A percentile compares a stretch with the other conserved stretches of the same genome.
Evolutionary conservation across 2,888 invertebrate genomes (phyloP).

Genomic region (Tricholauxania praeusta): DNA sequence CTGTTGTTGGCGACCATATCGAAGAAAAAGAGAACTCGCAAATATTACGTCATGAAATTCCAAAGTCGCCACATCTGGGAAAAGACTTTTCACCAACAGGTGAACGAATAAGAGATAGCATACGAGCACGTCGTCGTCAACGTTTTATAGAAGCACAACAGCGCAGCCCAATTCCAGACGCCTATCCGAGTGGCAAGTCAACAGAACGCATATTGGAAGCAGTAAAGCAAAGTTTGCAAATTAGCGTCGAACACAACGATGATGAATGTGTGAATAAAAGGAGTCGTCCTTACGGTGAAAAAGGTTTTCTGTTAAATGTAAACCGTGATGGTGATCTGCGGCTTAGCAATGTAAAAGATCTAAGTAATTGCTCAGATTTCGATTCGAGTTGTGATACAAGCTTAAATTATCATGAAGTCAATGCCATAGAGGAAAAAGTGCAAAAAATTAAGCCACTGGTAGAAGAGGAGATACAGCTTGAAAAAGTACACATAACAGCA

Average conservation of each 20-base stretch:
- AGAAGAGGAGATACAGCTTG: conserved; percentile 32
- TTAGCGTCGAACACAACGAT: conserved; percentile 34
- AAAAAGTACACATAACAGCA: conserved; percentile 27
- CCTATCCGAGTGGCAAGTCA: conserved; percentile 33
- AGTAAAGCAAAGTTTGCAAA: conserved; percentile 59
- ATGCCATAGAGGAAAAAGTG: conserved; percentile 47
- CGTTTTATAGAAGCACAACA: conserved; percentile 57
- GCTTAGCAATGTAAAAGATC: conserved; percentile 64
- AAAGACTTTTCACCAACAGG: conserved; percentile 68
- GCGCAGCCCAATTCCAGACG: conserved; percentile 51
- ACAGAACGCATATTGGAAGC: conserved; percentile 61
- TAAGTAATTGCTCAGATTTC: conserved; percentile 67
- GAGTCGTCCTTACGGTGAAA: conserved; percentile 64
- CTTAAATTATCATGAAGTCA: conserved; percentile 65
- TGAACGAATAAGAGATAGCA: conserved; percentile 66
- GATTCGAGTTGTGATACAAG: conserved; percentile 68
- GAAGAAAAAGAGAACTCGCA: conserved; percentile 55
- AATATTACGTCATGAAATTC: conserved; percentile 60
- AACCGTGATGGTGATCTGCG: conserved; percentile 63
- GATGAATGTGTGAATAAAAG: conserved; percentile 46
- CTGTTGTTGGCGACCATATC: not conserved
- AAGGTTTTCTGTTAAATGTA: conserved; percentile 65
- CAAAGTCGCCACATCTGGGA: conserved; percentile 67
- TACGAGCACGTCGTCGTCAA: conserved; percentile 65
- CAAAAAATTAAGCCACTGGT: not conserved